Percentiles rank a stretch among this genome's conserved stretches.
Conservation (phyloP, 2,113 vertebrate genomes). For the Acanthisitta chloris region DNA sequence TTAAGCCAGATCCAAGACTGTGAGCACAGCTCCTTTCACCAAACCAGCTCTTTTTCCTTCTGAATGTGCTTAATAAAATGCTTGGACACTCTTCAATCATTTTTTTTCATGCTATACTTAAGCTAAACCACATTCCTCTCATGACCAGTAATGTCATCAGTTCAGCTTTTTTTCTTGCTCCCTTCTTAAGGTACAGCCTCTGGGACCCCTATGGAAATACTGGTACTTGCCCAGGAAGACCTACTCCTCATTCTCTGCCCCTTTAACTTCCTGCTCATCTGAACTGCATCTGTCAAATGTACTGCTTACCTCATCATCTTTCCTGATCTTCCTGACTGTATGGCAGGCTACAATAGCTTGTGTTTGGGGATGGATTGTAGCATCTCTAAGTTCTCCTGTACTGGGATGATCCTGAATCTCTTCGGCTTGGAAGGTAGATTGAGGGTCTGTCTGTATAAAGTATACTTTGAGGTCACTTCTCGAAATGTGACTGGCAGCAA, state of each 20-base stretch:
- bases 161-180: background rate
- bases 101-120: background rate
- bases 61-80: background rate
- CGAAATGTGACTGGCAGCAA: background rate
- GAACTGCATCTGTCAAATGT: background rate
- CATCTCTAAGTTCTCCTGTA: background rate
- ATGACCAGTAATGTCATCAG: background rate
- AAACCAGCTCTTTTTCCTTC: background rate
- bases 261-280: background rate
- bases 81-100: background rate
- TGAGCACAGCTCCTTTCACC: background rate
- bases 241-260: background rate
- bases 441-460: background rate
- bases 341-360: background rate
- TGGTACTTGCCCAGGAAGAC: background rate
- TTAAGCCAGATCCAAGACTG: background rate
- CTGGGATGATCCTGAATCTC: background rate
- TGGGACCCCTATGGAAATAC: background rate
- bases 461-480: background rate
- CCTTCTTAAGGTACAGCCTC: background rate
- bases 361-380: background rate
- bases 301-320: background rate
- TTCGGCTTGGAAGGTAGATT: background rate
- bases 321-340: background rate
- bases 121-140: background rate